Conservation (phyloP, 2,113 vertebrate genomes). For the Corydoras sp. region DNA sequence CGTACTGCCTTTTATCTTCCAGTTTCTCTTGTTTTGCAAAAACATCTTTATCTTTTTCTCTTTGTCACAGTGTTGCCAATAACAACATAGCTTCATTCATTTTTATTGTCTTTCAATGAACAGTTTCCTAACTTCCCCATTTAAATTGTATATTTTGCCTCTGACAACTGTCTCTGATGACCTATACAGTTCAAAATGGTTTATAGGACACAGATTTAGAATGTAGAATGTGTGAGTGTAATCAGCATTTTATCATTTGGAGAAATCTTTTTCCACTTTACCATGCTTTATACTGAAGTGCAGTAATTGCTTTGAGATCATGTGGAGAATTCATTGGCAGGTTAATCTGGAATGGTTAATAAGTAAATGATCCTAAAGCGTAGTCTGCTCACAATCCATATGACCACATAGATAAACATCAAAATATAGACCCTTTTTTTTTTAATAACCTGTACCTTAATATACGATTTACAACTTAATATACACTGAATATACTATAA, state of each 20-base stretch:
- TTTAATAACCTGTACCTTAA: too few species aligned
- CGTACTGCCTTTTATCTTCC: too few species aligned
- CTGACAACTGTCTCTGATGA: conserved; percentile 25
- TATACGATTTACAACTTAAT: too few species aligned
- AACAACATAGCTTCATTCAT: neutral
- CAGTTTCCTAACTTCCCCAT: conserved; percentile 22
- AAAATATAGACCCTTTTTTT: too few species aligned
- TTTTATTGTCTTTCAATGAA: conserved; percentile 22
- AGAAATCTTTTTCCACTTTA: conserved; percentile 23
- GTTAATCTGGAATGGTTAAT: conserved; percentile 45
- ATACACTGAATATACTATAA: too few species aligned
- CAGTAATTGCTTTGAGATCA: conserved; percentile 32
- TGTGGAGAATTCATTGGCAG: conserved; percentile 45
- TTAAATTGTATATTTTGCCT: conserved; percentile 22
- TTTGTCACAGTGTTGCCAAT: neutral
- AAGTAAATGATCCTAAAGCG: conserved; percentile 1
- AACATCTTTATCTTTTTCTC: conserved; percentile 1
- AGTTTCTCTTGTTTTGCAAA: too few species aligned
- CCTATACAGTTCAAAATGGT: conserved; percentile 22
- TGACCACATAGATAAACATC: too few species aligned
- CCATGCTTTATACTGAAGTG: conserved; percentile 12
- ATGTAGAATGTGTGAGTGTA: conserved; percentile 9
- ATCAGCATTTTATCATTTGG: conserved; percentile 10
- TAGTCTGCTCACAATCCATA: neutral
- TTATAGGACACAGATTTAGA: conserved; percentile 13